These are phyloP conservation scores for Zele albiditarsus DNA, from an alignment of 2,888 invertebrate species.

Conservation along the genomic window DNA sequence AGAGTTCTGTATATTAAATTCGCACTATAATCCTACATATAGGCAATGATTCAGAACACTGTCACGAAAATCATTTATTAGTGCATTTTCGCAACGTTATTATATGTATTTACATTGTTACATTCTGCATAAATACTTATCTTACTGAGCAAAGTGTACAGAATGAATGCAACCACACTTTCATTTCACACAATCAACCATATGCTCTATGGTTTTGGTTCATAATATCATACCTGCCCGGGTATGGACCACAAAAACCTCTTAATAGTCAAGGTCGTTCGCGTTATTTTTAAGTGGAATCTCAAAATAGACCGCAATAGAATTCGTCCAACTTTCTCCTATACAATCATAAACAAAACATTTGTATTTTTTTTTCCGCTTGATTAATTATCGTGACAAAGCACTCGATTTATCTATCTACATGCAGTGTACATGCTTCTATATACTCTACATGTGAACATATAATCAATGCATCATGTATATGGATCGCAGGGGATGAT, in stretches of 20 bases:
- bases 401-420: not conserved
- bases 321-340: not conserved
- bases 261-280: not conserved
- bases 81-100: too few relatives aligned
- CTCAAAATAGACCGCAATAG: not conserved
- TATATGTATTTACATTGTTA: too few relatives aligned
- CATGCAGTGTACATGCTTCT: slow-evolving; percentile 18
- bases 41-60: too few relatives aligned
- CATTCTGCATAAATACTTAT: not conserved
- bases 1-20: too few relatives aligned
- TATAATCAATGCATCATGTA: slow-evolving; percentile 25
- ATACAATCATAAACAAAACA: not conserved
- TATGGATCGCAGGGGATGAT: slow-evolving; percentile 25
- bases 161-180: not conserved
- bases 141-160: not conserved
- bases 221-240: not conserved
- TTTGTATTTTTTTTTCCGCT: not conserved
- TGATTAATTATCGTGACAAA: slow-evolving; percentile 1
- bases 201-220: not conserved
- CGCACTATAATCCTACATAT: too few relatives aligned
- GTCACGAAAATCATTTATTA: too few relatives aligned
- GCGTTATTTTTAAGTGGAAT: not conserved
- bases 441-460: slow-evolving; percentile 31
- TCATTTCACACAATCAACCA: not conserved
- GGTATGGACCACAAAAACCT: not conserved